Conservation (phyloP, 2,888 invertebrate species). For the Rugalucina vietnamica region DNA sequence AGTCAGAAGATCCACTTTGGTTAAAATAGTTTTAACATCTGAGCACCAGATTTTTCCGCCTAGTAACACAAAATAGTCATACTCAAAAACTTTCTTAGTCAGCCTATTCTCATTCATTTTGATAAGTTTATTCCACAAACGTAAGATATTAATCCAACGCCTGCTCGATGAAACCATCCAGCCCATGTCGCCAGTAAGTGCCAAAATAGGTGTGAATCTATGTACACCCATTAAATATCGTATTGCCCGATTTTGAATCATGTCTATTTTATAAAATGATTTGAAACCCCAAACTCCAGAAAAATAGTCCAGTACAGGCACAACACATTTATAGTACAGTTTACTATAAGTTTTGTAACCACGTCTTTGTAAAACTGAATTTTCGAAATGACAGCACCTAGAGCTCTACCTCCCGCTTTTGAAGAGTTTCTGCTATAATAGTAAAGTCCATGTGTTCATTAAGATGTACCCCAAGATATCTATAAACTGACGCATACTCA, state of each 20-base stretch:
- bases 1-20: neutral
- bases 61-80: neutral
- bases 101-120: neutral
- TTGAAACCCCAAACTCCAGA: neutral
- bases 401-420: neutral
- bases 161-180: neutral
- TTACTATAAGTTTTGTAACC: neutral
- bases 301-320: neutral
- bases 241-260: neutral
- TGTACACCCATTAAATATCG: neutral
- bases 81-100: neutral
- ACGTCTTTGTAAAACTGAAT: neutral
- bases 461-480: neutral
- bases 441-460: neutral
- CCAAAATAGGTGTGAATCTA: neutral
- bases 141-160: neutral
- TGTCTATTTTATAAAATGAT: neutral
- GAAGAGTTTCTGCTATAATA: neutral
- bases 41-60: neutral
- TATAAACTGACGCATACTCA: neutral
- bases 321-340: neutral
- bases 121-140: neutral
- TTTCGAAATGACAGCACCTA: neutral
- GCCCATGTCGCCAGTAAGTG: too few relatives aligned
- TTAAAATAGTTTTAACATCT: neutral